phyloP scores from a whole-genome alignment of 2,113 vertebrate species.

The Sula dactylatra region DNA sequence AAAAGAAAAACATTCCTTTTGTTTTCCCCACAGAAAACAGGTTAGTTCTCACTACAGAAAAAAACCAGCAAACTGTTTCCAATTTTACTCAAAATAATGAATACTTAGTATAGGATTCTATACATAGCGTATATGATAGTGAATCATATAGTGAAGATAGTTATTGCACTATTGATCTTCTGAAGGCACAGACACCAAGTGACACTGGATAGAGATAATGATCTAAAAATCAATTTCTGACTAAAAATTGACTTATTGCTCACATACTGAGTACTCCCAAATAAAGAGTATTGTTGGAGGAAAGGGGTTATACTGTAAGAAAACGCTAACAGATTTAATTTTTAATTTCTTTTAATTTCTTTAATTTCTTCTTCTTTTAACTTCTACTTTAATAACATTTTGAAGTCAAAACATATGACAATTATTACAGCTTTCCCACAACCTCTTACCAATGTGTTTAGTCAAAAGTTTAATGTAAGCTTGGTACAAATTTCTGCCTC shows the following conservation, averaged over 20 bases:
- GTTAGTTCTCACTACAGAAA: background rate
- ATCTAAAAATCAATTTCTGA: background rate
- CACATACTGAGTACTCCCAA: background rate
- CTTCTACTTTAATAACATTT: background rate
- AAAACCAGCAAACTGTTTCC: background rate
- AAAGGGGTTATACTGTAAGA: background rate
- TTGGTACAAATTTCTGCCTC: background rate
- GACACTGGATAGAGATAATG: background rate
- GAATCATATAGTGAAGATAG: background rate
- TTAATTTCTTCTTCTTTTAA: background rate
- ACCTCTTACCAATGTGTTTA: background rate
- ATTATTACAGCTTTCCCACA: background rate
- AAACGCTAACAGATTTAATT: background rate
- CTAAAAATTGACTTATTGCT: background rate
- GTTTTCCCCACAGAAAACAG: background rate
- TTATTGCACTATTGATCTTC: slow-evolving; percentile 4
- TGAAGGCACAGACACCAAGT: background rate
- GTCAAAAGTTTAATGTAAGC: background rate
- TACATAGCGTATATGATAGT: background rate
- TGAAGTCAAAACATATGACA: background rate
- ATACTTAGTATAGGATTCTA: background rate
- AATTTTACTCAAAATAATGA: background rate
- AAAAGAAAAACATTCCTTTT: background rate
- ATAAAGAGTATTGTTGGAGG: background rate
- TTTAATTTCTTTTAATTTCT: background rate